A percentile compares a stretch with the other conserved stretches of the same genome.
phyloP scores from a whole-genome alignment of 2,797 vertebrate species.

The Pachyuromys duprasi region DNA sequence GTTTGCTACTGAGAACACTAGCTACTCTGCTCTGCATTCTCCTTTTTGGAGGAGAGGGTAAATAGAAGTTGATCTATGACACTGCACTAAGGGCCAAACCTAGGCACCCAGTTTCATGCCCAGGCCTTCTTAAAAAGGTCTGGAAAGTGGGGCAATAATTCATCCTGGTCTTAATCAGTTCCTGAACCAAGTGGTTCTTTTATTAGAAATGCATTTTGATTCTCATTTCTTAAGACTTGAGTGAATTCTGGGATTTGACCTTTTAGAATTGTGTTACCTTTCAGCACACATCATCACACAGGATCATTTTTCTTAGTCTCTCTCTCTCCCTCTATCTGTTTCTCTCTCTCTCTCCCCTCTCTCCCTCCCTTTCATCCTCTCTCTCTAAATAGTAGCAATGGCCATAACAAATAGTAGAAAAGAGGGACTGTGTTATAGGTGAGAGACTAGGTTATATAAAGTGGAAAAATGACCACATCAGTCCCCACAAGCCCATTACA shows the following conservation, averaged over 20 bases:
- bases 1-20: neutral
- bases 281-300: constrained; percentile 55
- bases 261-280: constrained; percentile 62
- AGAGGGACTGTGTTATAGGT: constrained; percentile 55
- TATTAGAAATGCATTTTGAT: constrained; percentile 28
- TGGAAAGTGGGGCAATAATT: neutral
- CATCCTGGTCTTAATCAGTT: neutral
- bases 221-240: constrained; percentile 30
- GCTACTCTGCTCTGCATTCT: neutral
- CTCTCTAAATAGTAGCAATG: constrained; percentile 48
- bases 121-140: neutral
- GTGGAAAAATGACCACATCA: constrained; percentile 49
- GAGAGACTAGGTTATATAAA: constrained; percentile 35
- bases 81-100: neutral
- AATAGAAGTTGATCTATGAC: neutral
- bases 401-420: constrained; percentile 46
- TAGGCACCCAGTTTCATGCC: neutral
- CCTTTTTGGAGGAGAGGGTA: neutral
- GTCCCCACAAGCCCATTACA: neutral
- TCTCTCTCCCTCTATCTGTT: neutral
- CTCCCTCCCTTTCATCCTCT: neutral
- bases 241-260: constrained; percentile 48
- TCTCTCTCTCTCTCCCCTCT: neutral
- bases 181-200: neutral
- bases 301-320: constrained; percentile 39